Evolutionary conservation across 2,888 invertebrate genomes (phyloP), one percentile per base, ranked within the genome.

Genomic region (Alcis repandata): DNA sequence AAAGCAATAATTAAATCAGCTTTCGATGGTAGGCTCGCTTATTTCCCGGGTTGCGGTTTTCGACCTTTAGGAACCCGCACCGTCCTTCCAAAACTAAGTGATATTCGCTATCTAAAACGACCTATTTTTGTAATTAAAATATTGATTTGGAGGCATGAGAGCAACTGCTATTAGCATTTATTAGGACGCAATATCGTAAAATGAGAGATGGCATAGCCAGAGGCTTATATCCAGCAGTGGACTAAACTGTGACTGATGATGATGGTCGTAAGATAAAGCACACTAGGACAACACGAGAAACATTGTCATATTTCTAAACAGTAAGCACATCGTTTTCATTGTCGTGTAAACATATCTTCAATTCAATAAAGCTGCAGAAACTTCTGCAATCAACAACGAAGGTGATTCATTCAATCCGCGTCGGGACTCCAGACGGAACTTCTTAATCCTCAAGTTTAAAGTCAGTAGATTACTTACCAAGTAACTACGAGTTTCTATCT

Each of bases 381-480:
- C 60, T 69, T 70, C 45, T 59, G 64, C 64, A 58, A 65, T 63
- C 63, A 43, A 61, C 59, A 52, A 63, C 11, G 60, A 62, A 67
- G 69, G 69, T 68, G 69, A 66, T 72, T 69, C 66, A 69, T 72
- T 70, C 66, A 66, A 63, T 70, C 46, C 62, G 49, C 66, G 67
- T 59, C 59, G 48, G 62, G 69, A 67, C 62, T 64, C 36, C 48
- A 58, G 67, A 60, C 46, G 45, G 52, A 70, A 73, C 68, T 69
- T 67, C 66, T 69, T 62, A 61, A 67, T 69, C 64, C 64, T 40
- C 22, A 64, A 69, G 63, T 68, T 63, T 64, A 67, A 71, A 69
- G 65, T 67, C 67, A 63, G 52, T 56, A 63, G 67, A 68, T 71
- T 71, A 59, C 63, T 49, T 41, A n/a, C n/a, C n/a, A n/a, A 66